Percentiles rank a stretch among this genome's conserved stretches.
Conservation (phyloP, 2,113 vertebrate species). For the Albula glossodonta region DNA sequence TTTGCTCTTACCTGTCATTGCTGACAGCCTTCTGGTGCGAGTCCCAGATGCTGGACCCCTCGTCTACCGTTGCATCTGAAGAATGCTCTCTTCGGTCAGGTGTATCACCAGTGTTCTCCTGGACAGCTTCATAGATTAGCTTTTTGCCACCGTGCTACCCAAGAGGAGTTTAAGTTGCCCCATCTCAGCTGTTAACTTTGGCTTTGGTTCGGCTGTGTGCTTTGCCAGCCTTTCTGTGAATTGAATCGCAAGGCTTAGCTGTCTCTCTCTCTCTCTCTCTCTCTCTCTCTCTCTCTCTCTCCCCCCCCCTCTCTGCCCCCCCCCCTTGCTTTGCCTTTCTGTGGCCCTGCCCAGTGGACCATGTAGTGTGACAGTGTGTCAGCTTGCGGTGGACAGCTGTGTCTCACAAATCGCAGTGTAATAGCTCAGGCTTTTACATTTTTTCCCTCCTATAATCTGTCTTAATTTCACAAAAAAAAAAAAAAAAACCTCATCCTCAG, state of each 20-base stretch:
- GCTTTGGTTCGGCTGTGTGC: neutral
- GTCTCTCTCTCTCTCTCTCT: constrained; percentile 27
- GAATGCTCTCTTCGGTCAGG: neutral
- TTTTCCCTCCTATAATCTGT: constrained; percentile 67
- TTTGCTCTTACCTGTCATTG: constrained; percentile 75
- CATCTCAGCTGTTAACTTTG: constrained; percentile 25
- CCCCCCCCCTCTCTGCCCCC: constrained; percentile 31
- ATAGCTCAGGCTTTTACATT: constrained; percentile 59
- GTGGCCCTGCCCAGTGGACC: constrained; percentile 35
- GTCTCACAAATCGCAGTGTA: constrained; percentile 74
- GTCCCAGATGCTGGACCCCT: constrained; percentile 6
- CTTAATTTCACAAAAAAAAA: constrained; percentile 65
- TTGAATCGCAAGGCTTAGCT: constrained; percentile 29
- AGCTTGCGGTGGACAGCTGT: constrained; percentile 80
- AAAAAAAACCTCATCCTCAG: constrained; percentile 68
- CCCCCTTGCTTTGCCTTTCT: constrained; percentile 44
- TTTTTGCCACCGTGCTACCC: neutral
- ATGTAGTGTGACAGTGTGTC: constrained; percentile 68
- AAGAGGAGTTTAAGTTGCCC: constrained; percentile 23
- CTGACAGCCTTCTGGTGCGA: constrained; percentile 27
- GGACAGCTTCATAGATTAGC: constrained; percentile 19
- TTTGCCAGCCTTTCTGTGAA: constrained; percentile 20
- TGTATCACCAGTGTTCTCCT: neutral
- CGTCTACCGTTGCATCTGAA: constrained; percentile 3
- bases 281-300: constrained; percentile 9